Percentiles rank a stretch among this genome's conserved stretches.
These are phyloP conservation scores for Harmothoe impar DNA, from an alignment of 2,888 invertebrate genomes.

Conservation along the genomic window DNA sequence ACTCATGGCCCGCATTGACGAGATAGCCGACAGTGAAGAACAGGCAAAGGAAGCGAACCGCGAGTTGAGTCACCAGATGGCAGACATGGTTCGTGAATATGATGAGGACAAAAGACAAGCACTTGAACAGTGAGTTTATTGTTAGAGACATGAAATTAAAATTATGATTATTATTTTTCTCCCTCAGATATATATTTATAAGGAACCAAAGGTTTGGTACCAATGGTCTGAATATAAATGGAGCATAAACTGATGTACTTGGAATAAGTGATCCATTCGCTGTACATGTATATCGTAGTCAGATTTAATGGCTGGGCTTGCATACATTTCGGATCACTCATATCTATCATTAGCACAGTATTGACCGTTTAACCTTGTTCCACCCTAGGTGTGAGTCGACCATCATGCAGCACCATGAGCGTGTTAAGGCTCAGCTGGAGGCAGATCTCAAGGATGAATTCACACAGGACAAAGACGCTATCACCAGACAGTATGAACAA, in stretches of 20 bases:
- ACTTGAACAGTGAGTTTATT: slow-evolving; percentile 76
- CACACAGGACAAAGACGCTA: slow-evolving; percentile 85
- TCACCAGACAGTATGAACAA: slow-evolving; percentile 93
- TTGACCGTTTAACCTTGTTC: too few species aligned
- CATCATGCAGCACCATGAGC: slow-evolving; percentile 75
- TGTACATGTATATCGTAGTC: too few species aligned
- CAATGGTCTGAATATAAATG: too few species aligned
- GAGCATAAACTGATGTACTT: too few species aligned
- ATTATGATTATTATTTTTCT: too few species aligned
- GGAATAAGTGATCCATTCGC: too few species aligned
- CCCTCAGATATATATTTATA: too few species aligned
- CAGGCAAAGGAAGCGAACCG: slow-evolving; percentile 77
- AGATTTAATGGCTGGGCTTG: too few species aligned
- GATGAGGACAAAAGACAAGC: slow-evolving; percentile 79
- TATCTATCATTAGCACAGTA: too few species aligned
- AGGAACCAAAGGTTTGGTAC: too few species aligned
- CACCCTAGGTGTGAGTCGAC: slow-evolving; percentile 74
- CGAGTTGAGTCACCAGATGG: slow-evolving; percentile 79
- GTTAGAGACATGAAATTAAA: too few species aligned
- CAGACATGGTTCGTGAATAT: slow-evolving; percentile 79
- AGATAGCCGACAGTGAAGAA: slow-evolving; percentile 77
- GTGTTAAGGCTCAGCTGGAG: slow-evolving; percentile 76
- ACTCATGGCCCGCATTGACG: slow-evolving; percentile 72
- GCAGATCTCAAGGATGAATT: slow-evolving; percentile 74
- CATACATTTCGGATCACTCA: too few species aligned